Percentiles rank a stretch among this genome's conserved stretches.
phyloP scores from a whole-genome alignment of 1,140 invertebrate genomes.

The Apolygus lucorum region DNA sequence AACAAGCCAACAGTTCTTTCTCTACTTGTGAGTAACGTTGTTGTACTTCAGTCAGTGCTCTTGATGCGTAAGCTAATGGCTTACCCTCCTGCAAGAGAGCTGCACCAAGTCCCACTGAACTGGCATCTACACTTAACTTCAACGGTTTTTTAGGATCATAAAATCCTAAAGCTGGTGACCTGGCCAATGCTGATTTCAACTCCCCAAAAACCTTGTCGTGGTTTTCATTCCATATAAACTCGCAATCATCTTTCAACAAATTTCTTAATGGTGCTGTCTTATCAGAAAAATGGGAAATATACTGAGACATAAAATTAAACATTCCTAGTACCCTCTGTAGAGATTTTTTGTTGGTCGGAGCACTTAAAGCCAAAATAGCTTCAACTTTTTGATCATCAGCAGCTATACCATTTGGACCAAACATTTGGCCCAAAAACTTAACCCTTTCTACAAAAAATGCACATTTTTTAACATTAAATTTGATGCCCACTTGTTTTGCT shows the following conservation, averaged over 20 bases:
- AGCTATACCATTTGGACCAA: background rate
- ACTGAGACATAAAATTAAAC: background rate
- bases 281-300: background rate
- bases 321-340: background rate
- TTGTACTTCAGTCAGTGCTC: conserved; percentile 35
- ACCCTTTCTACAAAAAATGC: background rate
- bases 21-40: too few species aligned
- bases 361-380: background rate
- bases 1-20: too few species aligned
- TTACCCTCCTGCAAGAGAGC: conserved; percentile 36
- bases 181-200: background rate
- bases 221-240: background rate
- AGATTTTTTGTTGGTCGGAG: background rate
- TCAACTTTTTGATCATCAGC: background rate
- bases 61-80: conserved; percentile 36
- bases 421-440: background rate
- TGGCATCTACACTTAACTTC: background rate
- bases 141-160: background rate
- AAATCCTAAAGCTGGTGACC: background rate
- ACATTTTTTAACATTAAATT: background rate
- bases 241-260: background rate
- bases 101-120: too few species aligned
- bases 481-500: background rate
- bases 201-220: background rate
- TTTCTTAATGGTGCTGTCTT: background rate